These are phyloP conservation scores for Riptortus pedestris DNA, from an alignment of 1,140 invertebrate species.

Conservation along the genomic window DNA sequence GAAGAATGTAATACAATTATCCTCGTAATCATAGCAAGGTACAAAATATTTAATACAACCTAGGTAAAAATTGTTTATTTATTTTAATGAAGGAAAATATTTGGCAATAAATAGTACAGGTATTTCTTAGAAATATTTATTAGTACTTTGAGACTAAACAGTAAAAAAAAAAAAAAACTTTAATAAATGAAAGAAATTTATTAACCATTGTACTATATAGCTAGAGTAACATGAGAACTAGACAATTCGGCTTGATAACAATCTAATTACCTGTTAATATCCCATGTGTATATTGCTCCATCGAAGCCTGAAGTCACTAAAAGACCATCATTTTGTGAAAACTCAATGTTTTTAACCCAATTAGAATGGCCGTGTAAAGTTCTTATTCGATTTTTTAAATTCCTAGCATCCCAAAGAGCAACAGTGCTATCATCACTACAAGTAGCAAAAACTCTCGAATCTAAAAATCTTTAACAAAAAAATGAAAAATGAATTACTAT, in stretches of 20 bases:
- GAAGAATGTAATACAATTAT: conserved; percentile 29
- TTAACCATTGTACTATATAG: no score
- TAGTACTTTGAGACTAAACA: no score
- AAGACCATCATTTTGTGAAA: conserved; percentile 71
- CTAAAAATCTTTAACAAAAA: conserved; percentile 59
- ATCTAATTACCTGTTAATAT: conserved; percentile 82
- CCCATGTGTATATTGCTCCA: conserved; percentile 88
- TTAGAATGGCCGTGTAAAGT: conserved; percentile 78
- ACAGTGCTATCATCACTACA: conserved; percentile 89
- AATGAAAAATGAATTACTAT: neutral
- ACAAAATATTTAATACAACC: no score
- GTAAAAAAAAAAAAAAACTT: no score
- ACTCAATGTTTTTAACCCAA: conserved; percentile 96
- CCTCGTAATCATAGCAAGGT: no score
- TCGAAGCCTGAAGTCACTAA: conserved; percentile 86
- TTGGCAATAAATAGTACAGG: no score
- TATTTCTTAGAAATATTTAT: no score
- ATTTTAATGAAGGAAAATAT: no score
- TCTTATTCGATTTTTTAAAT: conserved; percentile 63
- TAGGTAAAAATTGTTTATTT: no score
- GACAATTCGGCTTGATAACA: no score
- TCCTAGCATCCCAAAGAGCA: conserved; percentile 81
- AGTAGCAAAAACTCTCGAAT: conserved; percentile 78
- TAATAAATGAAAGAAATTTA: no score
- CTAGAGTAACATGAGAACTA: no score